Percentiles rank a stretch among this genome's conserved stretches.
phyloP scores from a whole-genome alignment of 1,140 invertebrate species.

The Bombus waltoni region DNA sequence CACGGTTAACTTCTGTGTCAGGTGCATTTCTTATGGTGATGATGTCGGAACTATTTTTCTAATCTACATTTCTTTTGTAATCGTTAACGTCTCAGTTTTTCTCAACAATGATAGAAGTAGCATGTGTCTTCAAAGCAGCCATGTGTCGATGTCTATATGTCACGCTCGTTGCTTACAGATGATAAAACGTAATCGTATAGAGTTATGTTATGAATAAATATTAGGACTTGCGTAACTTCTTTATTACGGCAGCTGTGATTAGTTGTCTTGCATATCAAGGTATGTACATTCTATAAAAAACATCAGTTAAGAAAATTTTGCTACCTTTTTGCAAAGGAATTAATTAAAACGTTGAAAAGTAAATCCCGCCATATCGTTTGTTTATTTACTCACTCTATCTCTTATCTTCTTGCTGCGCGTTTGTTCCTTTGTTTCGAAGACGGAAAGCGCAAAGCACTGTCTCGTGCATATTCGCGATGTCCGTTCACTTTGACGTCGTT shows the following conservation, averaged over 20 bases:
- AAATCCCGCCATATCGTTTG: neutral
- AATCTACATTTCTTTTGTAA: neutral
- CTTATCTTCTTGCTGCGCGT: slow-evolving; percentile 2
- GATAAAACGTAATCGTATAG: neutral
- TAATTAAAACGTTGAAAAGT: slow-evolving; percentile 11
- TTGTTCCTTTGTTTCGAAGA: slow-evolving; percentile 16
- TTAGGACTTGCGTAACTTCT: neutral
- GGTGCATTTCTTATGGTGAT: neutral
- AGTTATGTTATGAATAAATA: neutral
- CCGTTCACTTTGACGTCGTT: slow-evolving; percentile 18
- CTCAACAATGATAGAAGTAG: neutral
- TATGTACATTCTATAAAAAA: neutral
- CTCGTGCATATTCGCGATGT: neutral
- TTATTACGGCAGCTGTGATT: neutral
- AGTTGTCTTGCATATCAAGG: neutral
- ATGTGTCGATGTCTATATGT: too few species aligned
- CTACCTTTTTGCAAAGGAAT: neutral
- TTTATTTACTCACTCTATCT: neutral
- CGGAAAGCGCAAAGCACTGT: slow-evolving; percentile 4
- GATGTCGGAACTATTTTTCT: neutral
- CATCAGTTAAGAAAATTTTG: neutral
- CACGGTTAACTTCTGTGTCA: neutral
- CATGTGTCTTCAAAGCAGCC: neutral
- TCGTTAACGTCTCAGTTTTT: neutral
- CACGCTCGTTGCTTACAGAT: neutral